Base-by-base conservation (phyloP, 2,797 vertebrate species). In the Microctenopoma stevenorrisi region DNA sequence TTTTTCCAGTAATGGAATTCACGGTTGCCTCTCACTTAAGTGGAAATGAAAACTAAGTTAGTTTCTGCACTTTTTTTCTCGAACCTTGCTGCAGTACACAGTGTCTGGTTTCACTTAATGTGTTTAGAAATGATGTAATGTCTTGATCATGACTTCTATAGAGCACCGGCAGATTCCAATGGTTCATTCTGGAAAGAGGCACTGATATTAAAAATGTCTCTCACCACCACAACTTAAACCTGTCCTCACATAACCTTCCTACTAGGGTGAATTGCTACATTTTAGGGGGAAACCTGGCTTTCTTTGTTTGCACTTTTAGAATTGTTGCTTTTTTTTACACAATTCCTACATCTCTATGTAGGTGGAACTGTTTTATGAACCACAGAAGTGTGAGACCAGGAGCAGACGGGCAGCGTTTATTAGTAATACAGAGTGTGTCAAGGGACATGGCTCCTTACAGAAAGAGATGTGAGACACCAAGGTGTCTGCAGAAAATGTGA, bases 1-100 rank as follows among this genome's bases (percentile, higher is more conserved):
- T 84, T 76, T 77, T 77, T 50, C 53, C 72, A 72, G 72, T 79
- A 79, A 85, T 79, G 68, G 63, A 71, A 78, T 81, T 74, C 62
- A 80, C 0, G 4, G 25, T 52, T 61, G 40, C 48, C 37, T 82
- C 74, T 81, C 60, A 63, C 54, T 68, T 59, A 54, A 56, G 60
- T 62, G 69, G 52, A 84, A 84, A 74, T 57, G 14, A 82, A 30
- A 61, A 65, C 13, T 44, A 64, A 46, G 50, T 72, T 22, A 40
- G 28, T 56, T 65, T 69, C 38, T 46, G 3, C 1, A 18, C 42
- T 0, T 38, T 55, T 61, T 18, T 46, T 4, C 3, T 38, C 18
- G 18, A 28, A 58, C 35, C 58, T 69, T 49, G n/a, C 46, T 47
- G n/a, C 16, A 49, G 7, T 30, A 22, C 42, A 40, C 33, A 22